These are phyloP conservation scores for Tupaia tana DNA, from an alignment of 2,113 vertebrate species.

Conservation along the genomic window DNA sequence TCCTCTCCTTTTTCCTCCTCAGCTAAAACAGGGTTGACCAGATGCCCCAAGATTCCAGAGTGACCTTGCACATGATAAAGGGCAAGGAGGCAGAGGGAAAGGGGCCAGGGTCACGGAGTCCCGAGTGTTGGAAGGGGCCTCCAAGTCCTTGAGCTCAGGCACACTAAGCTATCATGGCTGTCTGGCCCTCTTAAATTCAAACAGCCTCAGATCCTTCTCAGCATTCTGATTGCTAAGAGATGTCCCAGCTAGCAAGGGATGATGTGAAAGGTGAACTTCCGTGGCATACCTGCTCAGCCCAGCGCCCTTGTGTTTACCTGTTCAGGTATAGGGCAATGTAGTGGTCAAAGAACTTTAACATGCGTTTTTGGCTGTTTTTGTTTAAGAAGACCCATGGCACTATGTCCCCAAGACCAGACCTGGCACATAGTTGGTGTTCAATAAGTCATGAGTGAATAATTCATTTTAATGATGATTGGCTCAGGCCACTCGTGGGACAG, in stretches of 20 bases:
- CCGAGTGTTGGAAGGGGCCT: neutral
- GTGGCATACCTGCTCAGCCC: neutral
- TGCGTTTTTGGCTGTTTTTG: neutral
- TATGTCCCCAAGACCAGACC: neutral
- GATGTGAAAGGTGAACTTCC: neutral
- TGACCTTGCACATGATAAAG: neutral
- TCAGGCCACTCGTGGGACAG: too few relatives aligned
- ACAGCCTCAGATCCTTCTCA: neutral
- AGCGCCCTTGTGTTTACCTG: neutral
- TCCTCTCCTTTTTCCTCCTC: neutral
- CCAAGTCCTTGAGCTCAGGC: neutral
- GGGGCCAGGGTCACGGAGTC: neutral
- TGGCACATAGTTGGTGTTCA: neutral
- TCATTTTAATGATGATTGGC: neutral
- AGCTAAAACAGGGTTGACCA: neutral
- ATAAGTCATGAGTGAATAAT: neutral
- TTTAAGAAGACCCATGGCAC: neutral
- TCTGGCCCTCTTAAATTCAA: neutral
- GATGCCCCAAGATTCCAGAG: neutral
- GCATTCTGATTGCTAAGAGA: neutral
- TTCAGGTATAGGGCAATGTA: neutral
- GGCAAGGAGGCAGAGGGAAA: neutral
- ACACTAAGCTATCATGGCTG: fast-evolving
- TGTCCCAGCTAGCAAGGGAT: neutral
- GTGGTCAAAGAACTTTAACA: neutral